Percentiles rank a stretch among this genome's conserved stretches.
Conservation (phyloP, 2,888 invertebrate species). For the Vesta saturnalis region DNA sequence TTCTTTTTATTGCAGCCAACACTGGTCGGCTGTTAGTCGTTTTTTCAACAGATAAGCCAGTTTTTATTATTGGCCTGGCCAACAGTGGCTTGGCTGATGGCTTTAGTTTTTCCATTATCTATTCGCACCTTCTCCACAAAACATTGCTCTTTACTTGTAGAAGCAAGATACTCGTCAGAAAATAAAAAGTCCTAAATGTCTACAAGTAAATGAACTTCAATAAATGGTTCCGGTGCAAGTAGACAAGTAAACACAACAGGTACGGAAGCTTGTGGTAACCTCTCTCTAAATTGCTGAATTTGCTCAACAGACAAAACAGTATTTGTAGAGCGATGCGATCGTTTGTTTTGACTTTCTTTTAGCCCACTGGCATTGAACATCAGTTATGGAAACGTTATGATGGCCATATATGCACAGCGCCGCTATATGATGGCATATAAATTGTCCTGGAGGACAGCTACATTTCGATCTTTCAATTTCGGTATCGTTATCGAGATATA, state of each 20-base stretch:
- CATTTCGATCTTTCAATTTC: not conserved
- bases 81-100: not conserved
- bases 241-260: no score
- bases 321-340: not conserved
- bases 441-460: not conserved
- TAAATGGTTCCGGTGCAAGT: no score
- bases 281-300: not conserved
- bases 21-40: not conserved
- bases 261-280: no score
- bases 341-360: not conserved
- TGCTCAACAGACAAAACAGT: not conserved
- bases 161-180: no score
- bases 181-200: no score
- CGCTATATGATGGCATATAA: not conserved
- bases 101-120: not conserved
- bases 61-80: not conserved
- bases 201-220: no score
- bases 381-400: not conserved
- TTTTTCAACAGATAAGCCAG: not conserved
- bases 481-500: not conserved
- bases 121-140: not conserved
- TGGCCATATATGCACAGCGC: not conserved
- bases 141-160: not conserved
- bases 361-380: not conserved
- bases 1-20: not conserved